These are phyloP conservation scores for Drosophila mimetica DNA, from an alignment of 2,888 invertebrate genomes.

Conservation along the genomic window DNA sequence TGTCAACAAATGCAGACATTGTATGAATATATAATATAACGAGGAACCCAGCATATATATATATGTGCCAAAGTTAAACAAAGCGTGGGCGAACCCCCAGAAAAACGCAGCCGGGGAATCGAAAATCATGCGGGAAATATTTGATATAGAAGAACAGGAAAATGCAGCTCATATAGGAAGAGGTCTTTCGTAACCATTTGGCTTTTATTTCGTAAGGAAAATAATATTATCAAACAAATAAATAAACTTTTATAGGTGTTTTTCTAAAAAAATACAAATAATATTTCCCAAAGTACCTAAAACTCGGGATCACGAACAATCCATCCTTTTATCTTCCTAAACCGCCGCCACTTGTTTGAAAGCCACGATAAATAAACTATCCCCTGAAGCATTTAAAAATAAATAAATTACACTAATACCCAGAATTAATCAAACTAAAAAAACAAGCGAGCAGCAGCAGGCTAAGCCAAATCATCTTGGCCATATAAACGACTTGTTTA, in stretches of 20 bases:
- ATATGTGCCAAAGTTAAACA: conserved; percentile 30
- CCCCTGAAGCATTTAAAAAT: conserved; percentile 59
- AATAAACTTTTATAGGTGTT: not conserved
- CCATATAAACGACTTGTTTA: conserved; percentile 69
- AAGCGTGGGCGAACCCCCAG: conserved; percentile 32
- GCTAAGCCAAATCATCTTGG: conserved; percentile 36
- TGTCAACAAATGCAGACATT: conserved; percentile 55
- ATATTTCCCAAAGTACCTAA: too few species aligned
- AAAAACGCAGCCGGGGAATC: conserved; percentile 13
- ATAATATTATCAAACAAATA: not conserved
- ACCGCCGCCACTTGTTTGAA: conserved; percentile 1
- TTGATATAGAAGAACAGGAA: conserved; percentile 9
- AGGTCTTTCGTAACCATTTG: conserved; percentile 9
- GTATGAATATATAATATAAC: conserved; percentile 45
- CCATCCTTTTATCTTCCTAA: not conserved
- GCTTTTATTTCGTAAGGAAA: not conserved
- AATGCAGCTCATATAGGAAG: conserved; percentile 8
- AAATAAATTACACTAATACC: conserved; percentile 72
- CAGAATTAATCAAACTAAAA: conserved; percentile 65
- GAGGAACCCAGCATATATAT: conserved; percentile 24
- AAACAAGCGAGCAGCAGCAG: conserved; percentile 35
- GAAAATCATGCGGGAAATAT: conserved; percentile 33
- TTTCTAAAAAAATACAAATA: not conserved
- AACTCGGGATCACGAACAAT: not conserved
- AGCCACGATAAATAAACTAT: conserved; percentile 18